phyloP scores from a whole-genome alignment of 2,797 vertebrate genomes.

The Eulemur rubriventer region DNA sequence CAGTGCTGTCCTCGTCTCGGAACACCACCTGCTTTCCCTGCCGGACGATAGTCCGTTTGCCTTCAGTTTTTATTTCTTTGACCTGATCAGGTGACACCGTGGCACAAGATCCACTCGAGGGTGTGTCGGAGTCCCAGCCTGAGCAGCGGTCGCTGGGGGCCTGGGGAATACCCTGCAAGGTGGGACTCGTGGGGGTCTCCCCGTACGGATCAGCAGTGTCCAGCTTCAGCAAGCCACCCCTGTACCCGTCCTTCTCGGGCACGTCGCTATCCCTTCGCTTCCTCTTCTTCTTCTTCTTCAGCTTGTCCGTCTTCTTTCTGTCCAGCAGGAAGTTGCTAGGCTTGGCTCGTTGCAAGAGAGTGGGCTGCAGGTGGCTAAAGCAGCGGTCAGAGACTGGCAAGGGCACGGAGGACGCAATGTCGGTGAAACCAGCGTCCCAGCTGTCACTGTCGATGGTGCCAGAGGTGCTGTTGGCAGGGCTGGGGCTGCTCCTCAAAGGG shows the following conservation, averaged over 20 bases:
- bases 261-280: constrained; percentile 88
- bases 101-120: constrained; percentile 83
- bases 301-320: constrained; percentile 92
- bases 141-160: constrained; percentile 80
- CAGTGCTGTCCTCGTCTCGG: constrained; percentile 95
- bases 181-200: constrained; percentile 77
- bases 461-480: constrained; percentile 97
- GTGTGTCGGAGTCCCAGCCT: constrained; percentile 85
- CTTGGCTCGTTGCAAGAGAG: constrained; percentile 86
- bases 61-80: constrained; percentile 86
- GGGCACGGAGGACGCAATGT: constrained; percentile 79
- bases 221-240: constrained; percentile 89
- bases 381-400: constrained; percentile 85
- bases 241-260: constrained; percentile 80
- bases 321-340: constrained; percentile 89
- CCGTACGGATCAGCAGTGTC: constrained; percentile 88
- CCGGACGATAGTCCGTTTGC: constrained; percentile 93
- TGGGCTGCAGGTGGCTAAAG: constrained; percentile 86
- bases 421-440: constrained; percentile 90
- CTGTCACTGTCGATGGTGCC: constrained; percentile 96
- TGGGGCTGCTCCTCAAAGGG: constrained; percentile 93
- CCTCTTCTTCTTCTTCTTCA: constrained; percentile 94
- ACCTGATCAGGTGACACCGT: constrained; percentile 68
- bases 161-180: constrained; percentile 79
- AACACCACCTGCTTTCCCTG: constrained; percentile 99